These are phyloP conservation scores for Sparus aurata DNA, from an alignment of 2,797 vertebrate genomes.

Conservation along the genomic window DNA sequence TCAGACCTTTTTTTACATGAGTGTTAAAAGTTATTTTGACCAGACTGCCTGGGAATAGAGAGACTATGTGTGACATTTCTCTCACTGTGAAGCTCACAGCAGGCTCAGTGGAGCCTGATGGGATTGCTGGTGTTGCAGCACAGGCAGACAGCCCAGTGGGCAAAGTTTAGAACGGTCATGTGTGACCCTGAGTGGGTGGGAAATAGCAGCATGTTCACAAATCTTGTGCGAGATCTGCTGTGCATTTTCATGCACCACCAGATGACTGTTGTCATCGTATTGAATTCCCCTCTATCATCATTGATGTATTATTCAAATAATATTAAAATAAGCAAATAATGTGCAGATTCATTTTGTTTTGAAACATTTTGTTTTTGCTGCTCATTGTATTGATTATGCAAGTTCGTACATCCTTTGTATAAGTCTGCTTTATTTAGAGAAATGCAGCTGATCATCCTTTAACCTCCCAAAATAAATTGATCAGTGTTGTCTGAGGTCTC, in stretches of 20 bases:
- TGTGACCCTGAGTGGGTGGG: slow-evolving; percentile 42
- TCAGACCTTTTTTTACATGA: neutral
- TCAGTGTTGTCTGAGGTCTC: too few species aligned
- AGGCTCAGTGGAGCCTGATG: slow-evolving; percentile 28
- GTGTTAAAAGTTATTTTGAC: slow-evolving; percentile 1
- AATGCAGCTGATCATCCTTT: too few species aligned
- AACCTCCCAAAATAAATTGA: too few species aligned
- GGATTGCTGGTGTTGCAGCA: slow-evolving; percentile 4
- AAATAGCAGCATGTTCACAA: slow-evolving; percentile 43
- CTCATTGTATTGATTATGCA: neutral
- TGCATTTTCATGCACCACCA: slow-evolving; percentile 11
- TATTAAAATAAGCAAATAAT: neutral
- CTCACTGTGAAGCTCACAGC: slow-evolving; percentile 32
- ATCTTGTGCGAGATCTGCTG: slow-evolving; percentile 41
- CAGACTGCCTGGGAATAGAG: neutral
- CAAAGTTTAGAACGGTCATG: slow-evolving; percentile 56
- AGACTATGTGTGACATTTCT: slow-evolving; percentile 34
- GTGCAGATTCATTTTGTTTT: neutral
- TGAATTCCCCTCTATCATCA: neutral
- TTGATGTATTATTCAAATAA: neutral
- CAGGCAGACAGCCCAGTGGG: slow-evolving; percentile 20
- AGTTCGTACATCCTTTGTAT: neutral
- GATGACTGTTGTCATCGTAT: neutral
- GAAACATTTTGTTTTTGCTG: neutral
- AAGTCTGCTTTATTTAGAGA: neutral